Percentiles rank a stretch among this genome's conserved stretches.
Conservation (phyloP, 2,888 invertebrate genomes). For the Cryptocephalus moraei region DNA sequence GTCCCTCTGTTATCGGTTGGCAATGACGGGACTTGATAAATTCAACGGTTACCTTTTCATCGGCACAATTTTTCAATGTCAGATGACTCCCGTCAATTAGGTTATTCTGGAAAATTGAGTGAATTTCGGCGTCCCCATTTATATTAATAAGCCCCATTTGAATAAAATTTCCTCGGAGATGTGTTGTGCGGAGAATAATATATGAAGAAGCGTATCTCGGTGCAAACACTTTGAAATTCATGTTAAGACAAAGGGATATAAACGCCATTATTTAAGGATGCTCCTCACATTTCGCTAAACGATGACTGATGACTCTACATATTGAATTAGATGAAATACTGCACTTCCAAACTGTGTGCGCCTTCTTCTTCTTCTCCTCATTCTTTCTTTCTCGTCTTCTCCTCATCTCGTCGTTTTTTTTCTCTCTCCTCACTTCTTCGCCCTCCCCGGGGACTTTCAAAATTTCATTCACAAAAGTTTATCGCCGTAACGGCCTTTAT, state of each 20-base stretch:
- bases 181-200: conserved; percentile 5
- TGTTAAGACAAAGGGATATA: conserved; percentile 25
- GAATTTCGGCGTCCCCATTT: not conserved
- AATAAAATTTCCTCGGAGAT: conserved; percentile 4
- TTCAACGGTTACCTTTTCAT: too few species aligned
- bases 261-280: conserved; percentile 28
- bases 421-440: too few species aligned
- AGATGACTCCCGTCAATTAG: too few species aligned
- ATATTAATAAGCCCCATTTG: conserved; percentile 5
- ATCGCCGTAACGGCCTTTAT: conserved; percentile 9
- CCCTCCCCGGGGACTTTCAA: conserved; percentile 5
- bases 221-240: conserved; percentile 9
- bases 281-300: conserved; percentile 22
- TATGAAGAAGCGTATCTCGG: conserved; percentile 5
- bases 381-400: not conserved
- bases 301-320: conserved; percentile 27
- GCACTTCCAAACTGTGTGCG: conserved; percentile 14
- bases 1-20: too few species aligned
- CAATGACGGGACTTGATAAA: too few species aligned
- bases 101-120: too few species aligned
- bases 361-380: conserved; percentile 12
- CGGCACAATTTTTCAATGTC: too few species aligned
- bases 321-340: conserved; percentile 26
- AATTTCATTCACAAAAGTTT: conserved; percentile 17
- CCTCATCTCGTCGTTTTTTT: too few species aligned